phyloP scores from a whole-genome alignment of 1,140 invertebrate genomes.

The Atopsyche davidsoni region DNA sequence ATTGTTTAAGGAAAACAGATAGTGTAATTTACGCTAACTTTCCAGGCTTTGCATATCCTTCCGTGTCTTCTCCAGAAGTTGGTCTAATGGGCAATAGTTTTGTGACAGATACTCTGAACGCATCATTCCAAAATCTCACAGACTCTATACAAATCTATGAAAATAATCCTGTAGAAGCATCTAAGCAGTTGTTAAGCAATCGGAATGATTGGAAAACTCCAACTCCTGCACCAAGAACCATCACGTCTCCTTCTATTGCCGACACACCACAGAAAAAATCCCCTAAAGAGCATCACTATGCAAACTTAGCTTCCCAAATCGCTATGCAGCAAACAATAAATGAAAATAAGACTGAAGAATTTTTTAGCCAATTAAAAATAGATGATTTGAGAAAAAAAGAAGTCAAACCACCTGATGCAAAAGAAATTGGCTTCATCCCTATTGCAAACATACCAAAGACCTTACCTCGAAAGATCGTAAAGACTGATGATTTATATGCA shows the following conservation, averaged over 20 bases:
- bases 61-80: constrained; percentile 10
- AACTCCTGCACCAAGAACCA: constrained; percentile 25
- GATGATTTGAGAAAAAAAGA: neutral
- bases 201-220: constrained; percentile 26
- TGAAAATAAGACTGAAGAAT: constrained; percentile 3
- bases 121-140: constrained; percentile 27
- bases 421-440: constrained; percentile 5
- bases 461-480: constrained; percentile 18
- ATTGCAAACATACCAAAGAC: constrained; percentile 25
- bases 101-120: constrained; percentile 12
- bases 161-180: constrained; percentile 19
- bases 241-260: constrained; percentile 14
- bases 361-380: neutral
- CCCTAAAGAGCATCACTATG: constrained; percentile 24
- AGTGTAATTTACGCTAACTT: constrained; percentile 28
- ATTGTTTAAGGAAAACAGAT: constrained; percentile 1
- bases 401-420: too few species aligned
- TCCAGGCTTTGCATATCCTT: constrained; percentile 13
- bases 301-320: constrained; percentile 20
- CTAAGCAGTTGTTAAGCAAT: constrained; percentile 7
- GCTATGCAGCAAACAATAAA: constrained; percentile 8
- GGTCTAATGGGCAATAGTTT: constrained; percentile 11
- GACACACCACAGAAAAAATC: constrained; percentile 3
- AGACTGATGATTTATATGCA: constrained; percentile 4
- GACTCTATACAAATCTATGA: constrained; percentile 30